A percentile compares a stretch with the other conserved stretches of the same genome.
phyloP scores from a whole-genome alignment of 2,888 invertebrate genomes.

The Pterostichus niger region DNA sequence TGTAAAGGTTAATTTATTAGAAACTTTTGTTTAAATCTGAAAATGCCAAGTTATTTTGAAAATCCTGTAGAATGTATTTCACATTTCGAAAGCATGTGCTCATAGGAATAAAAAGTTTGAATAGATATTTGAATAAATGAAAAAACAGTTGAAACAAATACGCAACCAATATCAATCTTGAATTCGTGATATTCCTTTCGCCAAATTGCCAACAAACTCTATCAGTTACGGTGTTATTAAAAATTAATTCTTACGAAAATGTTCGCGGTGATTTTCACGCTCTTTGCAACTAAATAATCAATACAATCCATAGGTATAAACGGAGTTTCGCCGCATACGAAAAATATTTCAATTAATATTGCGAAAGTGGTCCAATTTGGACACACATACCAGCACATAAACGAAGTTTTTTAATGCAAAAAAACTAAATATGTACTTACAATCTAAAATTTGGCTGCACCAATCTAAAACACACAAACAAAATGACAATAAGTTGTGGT shows the following conservation, averaged over 20 bases:
- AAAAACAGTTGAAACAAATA: neutral
- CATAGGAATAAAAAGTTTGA: constrained; percentile 12
- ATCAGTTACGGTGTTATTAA: constrained; percentile 40
- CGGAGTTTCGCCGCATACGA: constrained; percentile 9
- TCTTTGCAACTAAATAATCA: constrained; percentile 33
- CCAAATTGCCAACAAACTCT: constrained; percentile 18
- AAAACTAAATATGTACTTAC: constrained; percentile 41
- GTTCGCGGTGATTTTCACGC: constrained; percentile 17
- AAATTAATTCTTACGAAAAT: constrained; percentile 55
- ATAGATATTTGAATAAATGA: neutral
- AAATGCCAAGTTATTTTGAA: no score
- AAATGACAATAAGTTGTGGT: constrained; percentile 53
- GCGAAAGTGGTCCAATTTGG: constrained; percentile 57
- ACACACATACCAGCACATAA: constrained; percentile 28
- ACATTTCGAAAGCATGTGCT: constrained; percentile 9
- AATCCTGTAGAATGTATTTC: neutral
- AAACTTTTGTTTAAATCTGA: no score
- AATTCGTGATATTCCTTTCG: constrained; percentile 54
- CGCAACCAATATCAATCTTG: constrained; percentile 14
- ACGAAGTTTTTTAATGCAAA: constrained; percentile 39
- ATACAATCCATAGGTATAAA: constrained; percentile 3
- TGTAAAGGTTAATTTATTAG: no score
- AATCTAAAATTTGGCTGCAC: constrained; percentile 60
- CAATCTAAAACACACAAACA: constrained; percentile 61
- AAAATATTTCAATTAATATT: constrained; percentile 59